These are phyloP conservation scores for Enteromius trimaculatus DNA, from an alignment of 2,797 vertebrate genomes.

Conservation along the genomic window DNA sequence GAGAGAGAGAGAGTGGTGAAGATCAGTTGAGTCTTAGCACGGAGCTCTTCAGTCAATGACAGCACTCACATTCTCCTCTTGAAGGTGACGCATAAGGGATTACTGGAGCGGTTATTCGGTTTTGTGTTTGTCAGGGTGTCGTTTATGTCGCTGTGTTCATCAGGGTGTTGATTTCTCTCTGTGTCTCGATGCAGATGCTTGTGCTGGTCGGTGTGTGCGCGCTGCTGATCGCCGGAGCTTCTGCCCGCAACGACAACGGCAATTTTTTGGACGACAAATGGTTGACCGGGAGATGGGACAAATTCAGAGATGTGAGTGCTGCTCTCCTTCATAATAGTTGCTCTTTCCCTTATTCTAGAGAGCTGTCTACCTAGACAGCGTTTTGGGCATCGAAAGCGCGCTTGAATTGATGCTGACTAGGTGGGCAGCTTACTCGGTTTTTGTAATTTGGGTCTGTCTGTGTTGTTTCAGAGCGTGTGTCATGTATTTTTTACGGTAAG, in stretches of 20 bases:
- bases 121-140: conserved; percentile 22
- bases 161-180: conserved; percentile 31
- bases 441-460: conserved; percentile 1
- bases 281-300: conserved; percentile 93
- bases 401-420: conserved; percentile 24
- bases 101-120: neutral
- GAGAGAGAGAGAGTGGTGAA: conserved; percentile 42
- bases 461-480: neutral
- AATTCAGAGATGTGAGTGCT: conserved; percentile 94
- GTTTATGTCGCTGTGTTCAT: conserved; percentile 19
- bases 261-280: conserved; percentile 98
- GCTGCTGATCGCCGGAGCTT: conserved; percentile 77
- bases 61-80: conserved; percentile 65
- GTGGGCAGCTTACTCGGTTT: neutral
- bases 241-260: conserved; percentile 85
- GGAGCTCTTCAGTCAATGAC: conserved; percentile 71
- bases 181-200: conserved; percentile 78
- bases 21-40: conserved; percentile 70
- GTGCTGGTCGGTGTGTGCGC: conserved; percentile 84
- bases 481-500: neutral
- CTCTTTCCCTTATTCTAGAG: conserved; percentile 1
- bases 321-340: neutral
- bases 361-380: neutral
- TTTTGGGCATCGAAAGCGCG: neutral
- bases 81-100: conserved; percentile 55